Base-by-base conservation (phyloP, 2,888 invertebrate genomes). In the Caenorhabditis sp. region DNA sequence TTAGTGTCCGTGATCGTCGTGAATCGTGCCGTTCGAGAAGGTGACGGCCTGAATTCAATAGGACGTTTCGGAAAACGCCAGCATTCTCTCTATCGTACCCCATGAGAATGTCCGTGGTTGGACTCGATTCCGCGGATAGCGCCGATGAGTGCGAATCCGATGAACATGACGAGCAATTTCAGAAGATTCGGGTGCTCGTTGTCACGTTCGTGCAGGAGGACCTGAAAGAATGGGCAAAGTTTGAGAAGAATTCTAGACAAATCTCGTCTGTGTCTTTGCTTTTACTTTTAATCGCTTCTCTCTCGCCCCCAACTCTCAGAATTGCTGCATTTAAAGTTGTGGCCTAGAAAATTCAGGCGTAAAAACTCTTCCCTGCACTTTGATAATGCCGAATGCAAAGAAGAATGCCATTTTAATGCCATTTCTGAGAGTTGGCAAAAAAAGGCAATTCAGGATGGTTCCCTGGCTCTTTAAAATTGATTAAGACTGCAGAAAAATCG, bases 221-320 rank as follows among this genome's bases (percentile, higher is more conserved):
- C 87, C 91, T 96, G 45, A 1, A 50, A 50, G 15, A 13, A 13
- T 27, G 17, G 26, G n/a, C n/a, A n/a, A n/a, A n/a, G n/a, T n/a
- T n/a, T n/a, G n/a, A n/a, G n/a, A n/a, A n/a, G n/a, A n/a, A n/a
- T n/a, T n/a, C n/a, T n/a, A n/a, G n/a, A n/a, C n/a, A n/a, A n/a
- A n/a, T n/a, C n/a, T n/a, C n/a, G n/a, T n/a, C n/a, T n/a, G n/a
- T n/a, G n/a, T n/a, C n/a, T n/a, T n/a, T n/a, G n/a, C n/a, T n/a
- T n/a, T n/a, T n/a, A n/a, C n/a, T n/a, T n/a, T n/a, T n/a, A n/a
- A n/a, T n/a, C n/a, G n/a, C n/a, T n/a, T n/a, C n/a, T n/a, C n/a
- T n/a, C n/a, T n/a, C n/a, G n/a, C n/a, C n/a, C n/a, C n/a, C n/a
- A n/a, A n/a, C n/a, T n/a, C n/a, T n/a, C n/a, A n/a, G n/a, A n/a